Base-by-base conservation (phyloP, 2,888 invertebrate species). In the Chloroclysta siterata region DNA sequence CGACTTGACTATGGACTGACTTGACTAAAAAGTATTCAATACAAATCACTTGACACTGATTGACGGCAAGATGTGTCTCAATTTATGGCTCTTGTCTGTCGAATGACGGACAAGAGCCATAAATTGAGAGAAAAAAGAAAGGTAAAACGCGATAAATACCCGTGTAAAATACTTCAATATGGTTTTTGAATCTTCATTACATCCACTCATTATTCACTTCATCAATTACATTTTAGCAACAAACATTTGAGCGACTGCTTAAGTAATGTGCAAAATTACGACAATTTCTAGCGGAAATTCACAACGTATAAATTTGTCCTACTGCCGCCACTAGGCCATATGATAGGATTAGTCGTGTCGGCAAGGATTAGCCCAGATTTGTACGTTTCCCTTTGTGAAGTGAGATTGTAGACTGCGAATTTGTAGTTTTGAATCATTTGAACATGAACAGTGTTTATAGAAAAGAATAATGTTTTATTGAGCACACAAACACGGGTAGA, bases 321-420 rank as follows among this genome's bases (percentile, higher is more conserved):
- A 61, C 66, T 66, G 36, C 51, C 51, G 39, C 33, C 36, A 54
- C 66, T 67, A 63, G 63, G 60, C 58, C 54, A 28, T 53, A 56
- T 63, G 70, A 68, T 54, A 68, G 68, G 70, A 72, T 70, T 70
- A 70, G 62, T 44, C 33, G 50, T 66, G 65, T 69, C 65, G 53
- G 17, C 68, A 44, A 13, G 61, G 66, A 66, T 71, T 65, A 68
- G 59, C 61, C 55, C 53, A 65, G 65, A 63, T 69, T 69, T 68
- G 66, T 61, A 66, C 66, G 53, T 60, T 51, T 52, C 63, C 60
- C 54, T 62, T 65, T 62, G 62, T 57, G 54, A 58, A 50, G 42
- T 15, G 42, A 53, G 58, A 62, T 70, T 65, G 63, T 65, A 47
- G 50, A 60, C 60, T 67, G 61, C 62, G 55, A 66, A 69, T 71